A percentile compares a stretch with the other conserved stretches of the same genome.
Conservation (phyloP, 2,888 invertebrate species). For the Odontothrips loti region DNA sequence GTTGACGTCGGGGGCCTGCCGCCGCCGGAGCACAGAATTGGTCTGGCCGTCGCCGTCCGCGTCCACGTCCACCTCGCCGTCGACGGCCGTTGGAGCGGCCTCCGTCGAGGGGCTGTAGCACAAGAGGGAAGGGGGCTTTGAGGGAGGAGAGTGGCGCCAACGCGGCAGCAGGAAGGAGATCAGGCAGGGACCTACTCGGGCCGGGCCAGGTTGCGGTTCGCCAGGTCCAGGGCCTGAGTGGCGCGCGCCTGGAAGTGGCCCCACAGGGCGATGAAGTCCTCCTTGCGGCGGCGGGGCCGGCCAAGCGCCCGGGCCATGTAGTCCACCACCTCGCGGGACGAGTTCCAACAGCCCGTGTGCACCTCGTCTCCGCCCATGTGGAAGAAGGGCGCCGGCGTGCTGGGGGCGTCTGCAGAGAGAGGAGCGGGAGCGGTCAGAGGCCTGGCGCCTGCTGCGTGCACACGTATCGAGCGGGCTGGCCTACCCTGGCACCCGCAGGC, state of each 20-base stretch:
- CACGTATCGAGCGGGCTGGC: too few relatives aligned
- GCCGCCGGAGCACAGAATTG: conserved; percentile 6
- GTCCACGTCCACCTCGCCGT: background rate
- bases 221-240: conserved; percentile 56
- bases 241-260: conserved; percentile 63
- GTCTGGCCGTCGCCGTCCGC: background rate
- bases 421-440: background rate
- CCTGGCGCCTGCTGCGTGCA: too few relatives aligned
- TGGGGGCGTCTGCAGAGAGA: background rate
- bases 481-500: too few relatives aligned
- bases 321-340: conserved; percentile 60
- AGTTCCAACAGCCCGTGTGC: conserved; percentile 68
- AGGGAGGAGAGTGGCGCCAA: background rate
- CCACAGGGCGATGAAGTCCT: conserved; percentile 70
- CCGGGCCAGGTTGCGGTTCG: conserved; percentile 46
- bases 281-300: conserved; percentile 53
- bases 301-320: conserved; percentile 58
- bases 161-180: background rate
- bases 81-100: background rate
- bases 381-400: conserved; percentile 45
- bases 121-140: background rate
- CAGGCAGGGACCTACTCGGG: background rate
- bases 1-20: background rate
- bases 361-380: conserved; percentile 75
- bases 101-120: background rate